phyloP scores from a whole-genome alignment of 2,888 invertebrate genomes.

The Drosophila paramelanica region DNA sequence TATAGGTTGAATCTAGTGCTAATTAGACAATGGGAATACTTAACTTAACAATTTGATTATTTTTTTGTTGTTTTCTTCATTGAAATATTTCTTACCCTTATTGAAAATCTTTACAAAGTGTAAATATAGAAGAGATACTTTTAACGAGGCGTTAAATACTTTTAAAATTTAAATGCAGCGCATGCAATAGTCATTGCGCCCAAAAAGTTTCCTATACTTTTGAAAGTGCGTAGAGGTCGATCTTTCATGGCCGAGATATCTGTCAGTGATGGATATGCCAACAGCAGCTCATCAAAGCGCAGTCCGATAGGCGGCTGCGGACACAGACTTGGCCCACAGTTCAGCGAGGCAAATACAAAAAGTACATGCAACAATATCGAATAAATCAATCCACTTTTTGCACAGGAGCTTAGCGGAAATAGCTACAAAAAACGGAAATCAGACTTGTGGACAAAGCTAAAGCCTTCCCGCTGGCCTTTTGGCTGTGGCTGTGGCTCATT shows the following conservation, averaged over 20 bases:
- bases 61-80: neutral
- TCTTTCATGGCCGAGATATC: conserved; percentile 43
- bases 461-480: conserved; percentile 54
- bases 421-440: conserved; percentile 55
- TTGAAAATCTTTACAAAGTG: neutral
- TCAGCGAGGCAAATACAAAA: conserved; percentile 26
- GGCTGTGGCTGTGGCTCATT: conserved; percentile 46
- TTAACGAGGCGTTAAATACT: neutral
- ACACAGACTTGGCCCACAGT: conserved; percentile 15
- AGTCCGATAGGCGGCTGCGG: neutral
- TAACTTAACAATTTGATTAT: neutral
- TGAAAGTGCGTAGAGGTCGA: conserved; percentile 21
- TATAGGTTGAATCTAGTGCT: no score
- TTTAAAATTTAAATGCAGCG: conserved; percentile 4
- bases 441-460: conserved; percentile 14
- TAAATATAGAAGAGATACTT: neutral
- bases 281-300: neutral
- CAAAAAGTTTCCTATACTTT: neutral
- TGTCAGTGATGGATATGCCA: neutral
- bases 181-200: conserved; percentile 8
- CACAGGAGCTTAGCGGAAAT: conserved; percentile 51
- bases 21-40: neutral
- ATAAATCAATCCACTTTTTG: conserved; percentile 27
- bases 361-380: conserved; percentile 16
- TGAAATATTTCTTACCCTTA: neutral